Conservation (phyloP, 2,797 vertebrate genomes). For the Pygocentrus nattereri region DNA sequence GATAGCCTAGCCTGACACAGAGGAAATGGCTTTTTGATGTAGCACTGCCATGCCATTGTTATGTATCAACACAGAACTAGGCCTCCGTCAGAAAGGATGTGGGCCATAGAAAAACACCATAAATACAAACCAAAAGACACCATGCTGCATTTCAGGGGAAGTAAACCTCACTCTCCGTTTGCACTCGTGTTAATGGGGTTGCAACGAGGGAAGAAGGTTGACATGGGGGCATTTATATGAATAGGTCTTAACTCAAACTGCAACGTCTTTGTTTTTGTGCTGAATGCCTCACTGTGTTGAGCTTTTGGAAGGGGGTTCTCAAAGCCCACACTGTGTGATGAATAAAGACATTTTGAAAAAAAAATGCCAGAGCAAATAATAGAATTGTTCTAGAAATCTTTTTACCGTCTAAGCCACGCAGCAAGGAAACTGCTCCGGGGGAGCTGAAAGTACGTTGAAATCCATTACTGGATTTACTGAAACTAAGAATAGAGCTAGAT, state of each 20-base stretch:
- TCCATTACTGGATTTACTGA: slow-evolving; percentile 25
- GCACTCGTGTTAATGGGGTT: slow-evolving; percentile 21
- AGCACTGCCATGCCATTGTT: slow-evolving; percentile 29
- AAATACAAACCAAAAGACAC: slow-evolving; percentile 36
- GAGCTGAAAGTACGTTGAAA: slow-evolving; percentile 14
- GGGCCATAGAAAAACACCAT: slow-evolving; percentile 43
- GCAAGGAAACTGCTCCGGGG: not conserved
- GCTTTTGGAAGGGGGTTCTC: not conserved
- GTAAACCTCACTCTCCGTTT: not conserved
- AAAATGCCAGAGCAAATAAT: slow-evolving; percentile 18
- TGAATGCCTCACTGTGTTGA: not conserved
- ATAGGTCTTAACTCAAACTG: not conserved
- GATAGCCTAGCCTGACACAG: slow-evolving; percentile 30
- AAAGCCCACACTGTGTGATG: not conserved
- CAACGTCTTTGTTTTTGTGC: slow-evolving; percentile 1
- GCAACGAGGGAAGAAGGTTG: slow-evolving; percentile 2
- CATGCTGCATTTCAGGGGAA: not conserved
- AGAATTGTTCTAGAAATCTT: slow-evolving; percentile 32
- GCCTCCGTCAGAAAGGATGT: slow-evolving; percentile 38
- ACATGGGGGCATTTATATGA: not conserved
- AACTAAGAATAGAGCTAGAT: slow-evolving; percentile 11
- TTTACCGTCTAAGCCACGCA: slow-evolving; percentile 18
- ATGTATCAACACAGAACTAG: slow-evolving; percentile 41
- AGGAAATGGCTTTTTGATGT: slow-evolving; percentile 59
- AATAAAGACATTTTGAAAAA: slow-evolving; percentile 10